These are phyloP conservation scores for Zaprionus camerounensis DNA, from an alignment of 1,140 invertebrate species.

Conservation along the genomic window DNA sequence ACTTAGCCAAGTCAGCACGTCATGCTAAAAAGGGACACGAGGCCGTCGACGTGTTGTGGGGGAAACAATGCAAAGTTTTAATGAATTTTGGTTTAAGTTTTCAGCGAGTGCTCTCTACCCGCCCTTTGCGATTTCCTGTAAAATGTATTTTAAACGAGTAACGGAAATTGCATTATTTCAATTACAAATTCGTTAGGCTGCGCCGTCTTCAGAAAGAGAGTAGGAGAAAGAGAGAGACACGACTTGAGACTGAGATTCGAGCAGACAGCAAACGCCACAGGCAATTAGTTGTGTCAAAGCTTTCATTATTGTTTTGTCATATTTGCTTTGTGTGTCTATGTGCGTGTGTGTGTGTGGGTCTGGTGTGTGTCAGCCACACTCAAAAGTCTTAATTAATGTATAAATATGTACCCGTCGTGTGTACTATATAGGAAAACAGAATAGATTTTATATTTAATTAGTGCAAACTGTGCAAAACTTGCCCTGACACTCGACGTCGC, in stretches of 20 bases:
- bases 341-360: conserved; percentile 22
- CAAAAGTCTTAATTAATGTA: conserved; percentile 81
- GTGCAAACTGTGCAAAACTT: conserved; percentile 58
- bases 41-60: conserved; percentile 21
- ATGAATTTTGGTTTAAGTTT: conserved; percentile 83
- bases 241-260: conserved; percentile 50
- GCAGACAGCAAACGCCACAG: conserved; percentile 77
- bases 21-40: conserved; percentile 45
- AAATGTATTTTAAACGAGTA: conserved; percentile 82
- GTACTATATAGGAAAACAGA: conserved; percentile 57
- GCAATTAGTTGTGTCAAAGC: conserved; percentile 83
- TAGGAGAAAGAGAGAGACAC: neutral
- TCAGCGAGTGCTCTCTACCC: conserved; percentile 55
- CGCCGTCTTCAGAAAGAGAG: conserved; percentile 14
- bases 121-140: conserved; percentile 78
- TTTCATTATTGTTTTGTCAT: conserved; percentile 83
- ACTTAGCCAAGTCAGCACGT: conserved; percentile 50
- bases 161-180: conserved; percentile 83
- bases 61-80: conserved; percentile 80
- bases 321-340: conserved; percentile 64
- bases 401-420: conserved; percentile 59
- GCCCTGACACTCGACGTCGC: conserved; percentile 58
- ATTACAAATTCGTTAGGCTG: conserved; percentile 74
- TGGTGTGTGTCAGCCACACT: conserved; percentile 67
- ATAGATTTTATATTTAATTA: conserved; percentile 83